Evolutionary conservation across 30 jellyfish, hydroid and myxozoan genomes (phyloP).

Genomic region (Haliclystus octoradiatus): DNA sequence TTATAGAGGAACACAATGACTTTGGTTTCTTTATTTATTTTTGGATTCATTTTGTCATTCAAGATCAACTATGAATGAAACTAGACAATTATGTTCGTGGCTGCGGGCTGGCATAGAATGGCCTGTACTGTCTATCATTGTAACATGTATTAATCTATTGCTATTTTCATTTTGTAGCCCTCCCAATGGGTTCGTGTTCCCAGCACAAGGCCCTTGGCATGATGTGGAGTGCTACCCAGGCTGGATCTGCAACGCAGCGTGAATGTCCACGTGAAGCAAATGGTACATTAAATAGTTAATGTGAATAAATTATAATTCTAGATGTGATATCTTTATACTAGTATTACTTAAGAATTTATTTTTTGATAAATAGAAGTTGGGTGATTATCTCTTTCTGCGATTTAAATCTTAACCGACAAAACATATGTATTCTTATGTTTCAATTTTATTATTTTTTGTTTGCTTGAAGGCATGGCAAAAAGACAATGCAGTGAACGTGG

Average conservation of each 20-base stretch:
- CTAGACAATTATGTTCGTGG: no score
- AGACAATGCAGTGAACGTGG: slow-evolving; percentile 66
- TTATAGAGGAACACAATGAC: no score
- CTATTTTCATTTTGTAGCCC: background rate
- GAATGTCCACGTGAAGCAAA: slow-evolving; percentile 88
- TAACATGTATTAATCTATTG: background rate
- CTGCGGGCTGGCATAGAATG: no score
- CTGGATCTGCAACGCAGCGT: slow-evolving; percentile 55
- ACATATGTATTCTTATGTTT: background rate
- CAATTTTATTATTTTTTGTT: background rate
- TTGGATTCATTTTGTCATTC: no score
- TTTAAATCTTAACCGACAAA: background rate
- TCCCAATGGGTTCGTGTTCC: slow-evolving; percentile 25
- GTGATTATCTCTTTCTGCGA: background rate
- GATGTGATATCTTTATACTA: no score
- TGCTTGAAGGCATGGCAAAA: slow-evolving; percentile 82
- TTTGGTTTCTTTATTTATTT: no score
- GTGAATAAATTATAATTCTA: no score
- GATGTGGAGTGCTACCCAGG: slow-evolving; percentile 65
- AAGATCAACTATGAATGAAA: no score
- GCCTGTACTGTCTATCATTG: no score
- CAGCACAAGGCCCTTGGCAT: slow-evolving; percentile 72
- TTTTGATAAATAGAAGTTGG: background rate
- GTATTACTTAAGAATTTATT: no score
- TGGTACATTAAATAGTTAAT: no score